These are phyloP conservation scores for Parazoanthus darwini DNA, from an alignment of 92 coral and sea anemone genomes.

Conservation along the genomic window DNA sequence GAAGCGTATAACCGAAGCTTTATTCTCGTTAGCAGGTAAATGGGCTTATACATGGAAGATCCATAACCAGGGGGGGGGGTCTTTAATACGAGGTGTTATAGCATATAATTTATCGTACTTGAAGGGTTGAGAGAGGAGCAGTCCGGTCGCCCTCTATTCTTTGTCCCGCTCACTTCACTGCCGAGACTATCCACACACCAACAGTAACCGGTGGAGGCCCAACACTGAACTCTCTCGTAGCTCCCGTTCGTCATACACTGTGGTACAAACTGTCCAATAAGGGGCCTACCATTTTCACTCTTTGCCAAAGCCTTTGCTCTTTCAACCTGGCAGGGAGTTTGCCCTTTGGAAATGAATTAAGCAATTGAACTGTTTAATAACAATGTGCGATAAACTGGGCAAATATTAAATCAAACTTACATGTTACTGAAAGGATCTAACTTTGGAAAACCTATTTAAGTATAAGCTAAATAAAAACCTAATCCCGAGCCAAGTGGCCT, in stretches of 20 bases:
- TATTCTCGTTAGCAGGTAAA: too few species aligned
- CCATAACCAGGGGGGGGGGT: too few species aligned
- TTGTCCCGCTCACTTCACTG: conserved; percentile 68
- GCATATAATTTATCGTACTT: conserved; percentile 40
- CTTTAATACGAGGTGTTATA: too few species aligned
- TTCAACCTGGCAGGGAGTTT: conserved; percentile 68
- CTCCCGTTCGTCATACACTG: conserved; percentile 67
- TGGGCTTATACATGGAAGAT: too few species aligned
- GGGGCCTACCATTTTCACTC: conserved; percentile 64
- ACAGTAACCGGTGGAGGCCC: conserved; percentile 94
- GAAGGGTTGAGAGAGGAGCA: conserved; percentile 53
- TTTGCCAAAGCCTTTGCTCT: conserved; percentile 70
- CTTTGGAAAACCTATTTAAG: too few species aligned
- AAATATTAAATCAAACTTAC: background rate
- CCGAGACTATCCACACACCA: conserved; percentile 91
- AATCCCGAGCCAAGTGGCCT: too few species aligned
- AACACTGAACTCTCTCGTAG: conserved; percentile 78
- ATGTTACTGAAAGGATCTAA: too few species aligned
- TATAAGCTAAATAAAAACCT: too few species aligned
- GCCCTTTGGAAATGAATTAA: conserved; percentile 38
- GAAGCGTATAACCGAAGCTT: too few species aligned
- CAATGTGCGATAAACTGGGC: background rate
- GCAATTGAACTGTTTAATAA: background rate
- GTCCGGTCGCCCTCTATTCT: conserved; percentile 76
- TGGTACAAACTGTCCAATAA: conserved; percentile 85